phyloP scores from a whole-genome alignment of 2,113 vertebrate species.

The Alectura lathami region DNA sequence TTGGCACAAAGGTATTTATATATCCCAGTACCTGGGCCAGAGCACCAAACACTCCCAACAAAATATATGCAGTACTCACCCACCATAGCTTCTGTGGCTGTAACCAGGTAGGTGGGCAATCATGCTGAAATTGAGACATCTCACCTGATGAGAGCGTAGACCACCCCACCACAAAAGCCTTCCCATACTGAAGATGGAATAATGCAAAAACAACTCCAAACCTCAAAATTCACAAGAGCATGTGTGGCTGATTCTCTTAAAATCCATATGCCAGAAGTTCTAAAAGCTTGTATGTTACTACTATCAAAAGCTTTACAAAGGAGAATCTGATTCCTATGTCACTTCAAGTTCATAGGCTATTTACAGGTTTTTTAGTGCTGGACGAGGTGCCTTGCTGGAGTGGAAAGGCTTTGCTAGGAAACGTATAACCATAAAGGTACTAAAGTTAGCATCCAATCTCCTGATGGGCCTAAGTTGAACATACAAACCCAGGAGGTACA shows the following conservation, averaged over 20 bases:
- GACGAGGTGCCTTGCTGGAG: not conserved
- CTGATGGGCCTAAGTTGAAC: not conserved
- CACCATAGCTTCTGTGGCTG: not conserved
- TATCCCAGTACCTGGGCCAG: not conserved
- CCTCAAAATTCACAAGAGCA: not conserved
- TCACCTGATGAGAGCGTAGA: not conserved
- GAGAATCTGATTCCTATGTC: not conserved
- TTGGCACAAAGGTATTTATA: not conserved
- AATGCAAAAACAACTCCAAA: not conserved
- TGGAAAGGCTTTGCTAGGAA: not conserved
- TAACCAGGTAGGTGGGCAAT: not conserved
- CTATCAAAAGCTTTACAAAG: not conserved
- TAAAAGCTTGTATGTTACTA: not conserved
- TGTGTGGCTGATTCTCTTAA: not conserved
- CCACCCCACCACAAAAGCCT: not conserved
- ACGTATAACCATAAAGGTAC: not conserved
- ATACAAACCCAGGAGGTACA: not conserved
- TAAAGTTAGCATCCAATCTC: not conserved
- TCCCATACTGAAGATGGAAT: not conserved
- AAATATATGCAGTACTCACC: not conserved
- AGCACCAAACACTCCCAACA: not conserved
- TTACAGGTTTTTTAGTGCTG: not conserved
- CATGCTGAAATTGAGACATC: not conserved
- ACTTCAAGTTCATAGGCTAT: not conserved
- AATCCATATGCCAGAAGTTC: not conserved